These are phyloP conservation scores for Periparus ater DNA, from an alignment of 2,797 vertebrate species.

Conservation along the genomic window DNA sequence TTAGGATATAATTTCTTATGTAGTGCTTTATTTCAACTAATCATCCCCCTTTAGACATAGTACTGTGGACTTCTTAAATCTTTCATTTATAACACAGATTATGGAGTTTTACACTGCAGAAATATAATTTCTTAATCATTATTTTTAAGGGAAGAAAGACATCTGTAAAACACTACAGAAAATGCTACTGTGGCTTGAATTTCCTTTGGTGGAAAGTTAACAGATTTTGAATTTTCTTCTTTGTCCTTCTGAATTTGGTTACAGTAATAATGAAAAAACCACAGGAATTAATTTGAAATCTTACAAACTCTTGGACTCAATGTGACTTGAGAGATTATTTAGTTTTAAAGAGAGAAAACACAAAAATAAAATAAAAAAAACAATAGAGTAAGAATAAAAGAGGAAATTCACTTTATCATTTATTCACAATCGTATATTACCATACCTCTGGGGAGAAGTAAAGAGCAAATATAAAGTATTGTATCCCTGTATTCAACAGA, in stretches of 20 bases:
- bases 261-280: neutral
- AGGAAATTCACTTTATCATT: neutral
- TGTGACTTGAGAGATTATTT: neutral
- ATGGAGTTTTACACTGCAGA: neutral
- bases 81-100: neutral
- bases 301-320: neutral
- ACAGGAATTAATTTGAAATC: neutral
- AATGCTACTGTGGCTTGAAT: neutral
- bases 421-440: neutral
- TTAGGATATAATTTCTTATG: neutral
- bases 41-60: neutral
- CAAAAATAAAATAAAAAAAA: neutral
- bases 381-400: neutral
- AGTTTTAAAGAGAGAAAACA: neutral
- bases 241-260: neutral
- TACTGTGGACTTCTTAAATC: neutral
- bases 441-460: neutral
- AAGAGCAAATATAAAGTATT: slow-evolving; percentile 35
- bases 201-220: neutral
- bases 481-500: neutral
- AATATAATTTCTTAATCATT: neutral
- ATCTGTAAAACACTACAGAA: neutral
- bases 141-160: neutral
- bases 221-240: neutral
- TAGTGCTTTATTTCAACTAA: neutral